A percentile compares a stretch with the other conserved stretches of the same genome.
Conservation (phyloP, 2,797 vertebrate species). For the Cryptoprocta ferox region DNA sequence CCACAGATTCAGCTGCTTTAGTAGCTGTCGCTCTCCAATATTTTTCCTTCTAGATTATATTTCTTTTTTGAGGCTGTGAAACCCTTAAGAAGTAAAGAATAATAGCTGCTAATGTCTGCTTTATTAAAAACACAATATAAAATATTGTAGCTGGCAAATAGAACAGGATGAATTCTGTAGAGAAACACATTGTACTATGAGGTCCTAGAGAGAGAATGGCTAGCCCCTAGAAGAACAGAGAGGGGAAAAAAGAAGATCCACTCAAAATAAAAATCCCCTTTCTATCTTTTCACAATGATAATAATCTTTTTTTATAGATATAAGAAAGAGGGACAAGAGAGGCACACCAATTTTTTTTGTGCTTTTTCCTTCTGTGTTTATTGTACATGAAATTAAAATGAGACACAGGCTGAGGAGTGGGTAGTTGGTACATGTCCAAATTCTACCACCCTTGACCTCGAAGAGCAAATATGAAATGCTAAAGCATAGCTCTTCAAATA, state of each 20-base stretch:
- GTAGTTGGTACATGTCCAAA: constrained; percentile 60
- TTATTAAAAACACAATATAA: constrained; percentile 70
- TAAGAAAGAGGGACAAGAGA: neutral
- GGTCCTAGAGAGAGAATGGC: neutral
- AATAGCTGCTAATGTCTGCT: constrained; percentile 20
- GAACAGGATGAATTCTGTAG: neutral
- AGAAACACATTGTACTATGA: constrained; percentile 48
- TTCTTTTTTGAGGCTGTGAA: neutral
- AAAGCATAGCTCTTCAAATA: constrained; percentile 42
- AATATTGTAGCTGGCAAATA: constrained; percentile 18
- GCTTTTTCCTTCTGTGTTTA: constrained; percentile 33
- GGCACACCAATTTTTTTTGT: neutral
- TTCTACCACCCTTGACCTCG: constrained; percentile 21
- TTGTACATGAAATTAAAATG: constrained; percentile 64
- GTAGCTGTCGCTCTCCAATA: neutral
- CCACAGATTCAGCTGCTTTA: neutral
- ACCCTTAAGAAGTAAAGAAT: neutral
- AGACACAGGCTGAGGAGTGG: constrained; percentile 51
- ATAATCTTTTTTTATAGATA: neutral
- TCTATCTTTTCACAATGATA: constrained; percentile 13
- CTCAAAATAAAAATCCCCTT: constrained; percentile 6
- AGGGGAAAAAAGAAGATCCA: neutral
- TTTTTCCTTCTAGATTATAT: neutral
- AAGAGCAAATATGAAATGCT: constrained; percentile 57
- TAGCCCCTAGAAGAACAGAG: neutral